A percentile compares a stretch with the other conserved stretches of the same genome.
Conservation (phyloP, 2,797 vertebrate species). For the Sebastes umbrosus region DNA sequence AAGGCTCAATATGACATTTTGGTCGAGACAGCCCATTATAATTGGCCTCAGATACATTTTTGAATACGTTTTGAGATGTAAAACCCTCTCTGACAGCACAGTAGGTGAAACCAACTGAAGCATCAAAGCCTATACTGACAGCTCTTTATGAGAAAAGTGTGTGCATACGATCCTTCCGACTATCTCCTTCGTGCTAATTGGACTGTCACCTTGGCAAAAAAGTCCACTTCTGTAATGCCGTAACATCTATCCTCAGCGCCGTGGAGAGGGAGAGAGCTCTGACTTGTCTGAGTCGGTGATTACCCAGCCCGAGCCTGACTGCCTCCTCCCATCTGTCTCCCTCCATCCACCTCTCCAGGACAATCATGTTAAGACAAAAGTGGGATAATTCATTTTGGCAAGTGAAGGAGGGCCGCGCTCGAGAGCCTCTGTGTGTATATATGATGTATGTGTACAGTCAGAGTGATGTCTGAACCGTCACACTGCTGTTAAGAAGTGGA, state of each 20-base stretch:
- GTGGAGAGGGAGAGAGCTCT: not conserved
- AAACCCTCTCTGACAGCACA: constrained; percentile 1
- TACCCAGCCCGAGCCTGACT: constrained; percentile 25
- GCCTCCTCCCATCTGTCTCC: constrained; percentile 37
- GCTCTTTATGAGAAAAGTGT: constrained; percentile 29
- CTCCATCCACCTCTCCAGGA: constrained; percentile 38
- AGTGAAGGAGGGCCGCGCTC: constrained; percentile 20
- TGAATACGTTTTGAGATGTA: not conserved
- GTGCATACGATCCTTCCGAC: constrained; percentile 1
- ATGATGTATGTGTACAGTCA: constrained; percentile 21
- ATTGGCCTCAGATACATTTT: constrained; percentile 25
- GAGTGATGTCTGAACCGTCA: constrained; percentile 29
- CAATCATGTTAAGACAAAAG: constrained; percentile 39
- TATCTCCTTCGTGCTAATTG: constrained; percentile 54
- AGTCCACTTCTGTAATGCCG: constrained; percentile 37
- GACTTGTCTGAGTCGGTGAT: constrained; percentile 46
- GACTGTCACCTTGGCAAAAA: constrained; percentile 30
- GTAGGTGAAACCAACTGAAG: constrained; percentile 24
- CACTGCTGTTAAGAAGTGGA: constrained; percentile 41
- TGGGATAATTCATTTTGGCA: constrained; percentile 46
- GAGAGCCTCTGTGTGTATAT: constrained; percentile 19
- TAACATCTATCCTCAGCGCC: constrained; percentile 21
- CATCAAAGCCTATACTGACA: constrained; percentile 21
- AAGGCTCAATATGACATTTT: constrained; percentile 33
- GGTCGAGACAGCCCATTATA: constrained; percentile 24